These are phyloP conservation scores for Hirtodrosophila cameraria DNA, from an alignment of 2,888 invertebrate species.

Conservation along the genomic window DNA sequence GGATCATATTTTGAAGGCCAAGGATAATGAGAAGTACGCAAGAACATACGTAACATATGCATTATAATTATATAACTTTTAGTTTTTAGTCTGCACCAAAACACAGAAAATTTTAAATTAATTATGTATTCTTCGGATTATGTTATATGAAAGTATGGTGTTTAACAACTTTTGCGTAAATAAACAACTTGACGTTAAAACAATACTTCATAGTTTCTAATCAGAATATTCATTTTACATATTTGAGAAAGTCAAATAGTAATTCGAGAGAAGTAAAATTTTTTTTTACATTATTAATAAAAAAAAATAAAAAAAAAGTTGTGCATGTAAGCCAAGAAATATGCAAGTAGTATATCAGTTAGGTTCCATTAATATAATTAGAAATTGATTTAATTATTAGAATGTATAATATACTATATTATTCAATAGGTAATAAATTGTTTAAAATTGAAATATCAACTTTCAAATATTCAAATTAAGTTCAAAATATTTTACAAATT, in stretches of 20 bases:
- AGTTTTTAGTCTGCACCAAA: background rate
- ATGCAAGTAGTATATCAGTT: constrained; percentile 8
- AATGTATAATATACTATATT: constrained; percentile 15
- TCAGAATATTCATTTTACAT: background rate
- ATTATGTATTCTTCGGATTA: too few species aligned
- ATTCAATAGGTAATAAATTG: constrained; percentile 44
- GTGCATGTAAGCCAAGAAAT: constrained; percentile 12
- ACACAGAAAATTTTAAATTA: background rate
- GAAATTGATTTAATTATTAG: constrained; percentile 7
- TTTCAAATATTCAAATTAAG: constrained; percentile 11
- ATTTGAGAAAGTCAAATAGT: background rate
- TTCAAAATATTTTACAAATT: constrained; percentile 4
- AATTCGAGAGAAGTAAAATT: background rate
- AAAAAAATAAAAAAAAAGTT: background rate
- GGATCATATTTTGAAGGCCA: constrained; percentile 11
- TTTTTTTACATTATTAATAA: background rate
- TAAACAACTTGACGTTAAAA: too few species aligned
- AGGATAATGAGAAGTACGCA: background rate
- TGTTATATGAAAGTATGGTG: background rate
- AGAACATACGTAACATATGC: background rate
- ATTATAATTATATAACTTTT: background rate
- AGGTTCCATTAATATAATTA: constrained; percentile 2
- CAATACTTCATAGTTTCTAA: too few species aligned
- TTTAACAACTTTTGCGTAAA: background rate
- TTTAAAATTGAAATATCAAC: constrained; percentile 7